Base-by-base conservation (phyloP, 2,888 invertebrate genomes). In the Pollenia angustigena region DNA sequence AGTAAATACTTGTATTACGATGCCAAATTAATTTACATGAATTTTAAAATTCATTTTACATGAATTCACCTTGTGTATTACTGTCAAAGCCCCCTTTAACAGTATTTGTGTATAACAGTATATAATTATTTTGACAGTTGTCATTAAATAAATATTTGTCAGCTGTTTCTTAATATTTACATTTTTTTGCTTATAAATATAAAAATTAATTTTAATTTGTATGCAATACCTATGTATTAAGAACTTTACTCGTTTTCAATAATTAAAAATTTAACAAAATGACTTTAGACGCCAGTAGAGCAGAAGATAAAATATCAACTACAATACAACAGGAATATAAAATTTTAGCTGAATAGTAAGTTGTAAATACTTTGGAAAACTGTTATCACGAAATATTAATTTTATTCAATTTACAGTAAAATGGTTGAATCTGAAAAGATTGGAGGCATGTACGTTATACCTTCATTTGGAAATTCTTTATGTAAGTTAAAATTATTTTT, bases 281-380 rank as follows among this genome's bases (percentile, higher is more conserved):
- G 93, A 90, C 93, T 0, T 89, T 92, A 1, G 93, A 92, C 58
- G 88, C 90, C 0, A 90, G 89, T 46, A 91, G 90, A 85, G 90
- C 90, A 40, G 92, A 94, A 85, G 95, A 94, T 84, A 96, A 96
- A 92, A 93, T 96, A 81, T 95, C 97, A 92, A 95, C 96, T 62
- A 95, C 96, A 89, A 97, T 96, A 92, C 96, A 97, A 91, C 96
- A 97, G 92, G 98, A 98, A 93, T 98, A 98, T 91, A 96, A 97
- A 90, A 96, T 98, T 89, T 95, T 98, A 93, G 97, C 98, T 4
- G 98, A 98, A 94, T 98, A 98, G 98, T 98, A 95, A 96, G 97
- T 95, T 81, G 74, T 54, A 1, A 0, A 18, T 50, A n/a, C 4
- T 46, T 48, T 50, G 8, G 16, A 42, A 48, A 64, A 64, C 48